phyloP scores from a whole-genome alignment of 2,888 invertebrate genomes.

The Brenthis hecate region DNA sequence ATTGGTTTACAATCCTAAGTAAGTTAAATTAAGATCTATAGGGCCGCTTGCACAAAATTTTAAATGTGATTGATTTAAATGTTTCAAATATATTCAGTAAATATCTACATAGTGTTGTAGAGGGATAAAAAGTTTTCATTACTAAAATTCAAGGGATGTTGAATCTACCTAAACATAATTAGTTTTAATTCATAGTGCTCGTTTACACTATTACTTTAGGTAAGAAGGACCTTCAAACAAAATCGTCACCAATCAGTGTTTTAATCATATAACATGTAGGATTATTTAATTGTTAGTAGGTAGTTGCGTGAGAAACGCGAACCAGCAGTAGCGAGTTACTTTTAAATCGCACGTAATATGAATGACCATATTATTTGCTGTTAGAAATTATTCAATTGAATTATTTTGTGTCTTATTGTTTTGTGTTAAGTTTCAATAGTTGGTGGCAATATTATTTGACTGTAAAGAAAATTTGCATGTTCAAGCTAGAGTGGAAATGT shows the following conservation, averaged over 20 bases:
- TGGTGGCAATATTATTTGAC: conserved; percentile 29
- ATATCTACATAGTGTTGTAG: neutral
- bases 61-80: too few species aligned
- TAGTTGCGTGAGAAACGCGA: conserved; percentile 81
- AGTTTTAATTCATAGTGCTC: neutral
- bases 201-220: neutral
- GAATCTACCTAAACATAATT: neutral
- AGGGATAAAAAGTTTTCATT: neutral
- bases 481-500: conserved; percentile 70
- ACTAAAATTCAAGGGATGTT: neutral
- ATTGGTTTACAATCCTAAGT: conserved; percentile 15
- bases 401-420: conserved; percentile 24
- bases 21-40: neutral
- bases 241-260: conserved; percentile 54
- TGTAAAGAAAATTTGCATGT: conserved; percentile 46
- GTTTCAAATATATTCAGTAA: neutral
- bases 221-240: conserved; percentile 35
- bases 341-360: conserved; percentile 54
- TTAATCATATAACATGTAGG: conserved; percentile 66
- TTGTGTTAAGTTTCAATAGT: conserved; percentile 50
- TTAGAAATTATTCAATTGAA: conserved; percentile 5
- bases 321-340: conserved; percentile 68
- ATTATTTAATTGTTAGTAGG: conserved; percentile 72
- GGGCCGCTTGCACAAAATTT: too few species aligned
- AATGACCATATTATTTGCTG: conserved; percentile 39